Conservation (phyloP, 2,888 invertebrate species). For the Chaitophorus viminalis region DNA sequence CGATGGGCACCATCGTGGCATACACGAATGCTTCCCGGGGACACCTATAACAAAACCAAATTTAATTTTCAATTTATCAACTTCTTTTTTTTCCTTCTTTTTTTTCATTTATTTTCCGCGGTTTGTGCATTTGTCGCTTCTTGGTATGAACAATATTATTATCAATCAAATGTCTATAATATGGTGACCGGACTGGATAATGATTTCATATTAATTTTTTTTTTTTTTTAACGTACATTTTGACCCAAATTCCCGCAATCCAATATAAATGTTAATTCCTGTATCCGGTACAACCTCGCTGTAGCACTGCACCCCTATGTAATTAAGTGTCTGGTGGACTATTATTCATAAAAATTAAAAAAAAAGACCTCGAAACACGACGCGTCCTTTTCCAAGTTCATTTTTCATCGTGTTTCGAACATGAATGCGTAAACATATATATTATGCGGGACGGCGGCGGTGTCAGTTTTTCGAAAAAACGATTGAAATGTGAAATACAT, state of each 20-base stretch:
- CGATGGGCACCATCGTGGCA: too few relatives aligned
- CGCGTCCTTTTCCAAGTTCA: background rate
- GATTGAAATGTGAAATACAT: too few relatives aligned
- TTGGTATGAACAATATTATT: background rate
- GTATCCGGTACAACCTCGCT: background rate
- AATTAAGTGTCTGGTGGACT: background rate
- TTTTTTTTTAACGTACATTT: background rate
- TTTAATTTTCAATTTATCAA: too few relatives aligned
- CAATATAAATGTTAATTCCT: conserved; percentile 51
- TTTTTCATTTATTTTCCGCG: background rate
- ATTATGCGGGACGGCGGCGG: too few relatives aligned
- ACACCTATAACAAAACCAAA: too few relatives aligned
- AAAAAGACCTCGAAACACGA: background rate
- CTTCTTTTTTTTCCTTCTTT: background rate
- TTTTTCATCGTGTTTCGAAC: too few relatives aligned
- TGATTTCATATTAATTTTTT: too few relatives aligned
- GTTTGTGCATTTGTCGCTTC: background rate
- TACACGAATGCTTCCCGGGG: too few relatives aligned
- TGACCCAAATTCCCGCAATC: background rate
- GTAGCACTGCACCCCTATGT: too few relatives aligned
- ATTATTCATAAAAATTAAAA: conserved; percentile 32
- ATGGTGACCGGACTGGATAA: background rate
- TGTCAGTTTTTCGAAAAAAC: too few relatives aligned
- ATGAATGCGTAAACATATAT: too few relatives aligned
- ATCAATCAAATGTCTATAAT: background rate